Conservation (phyloP, 2,113 vertebrate genomes). For the Eonycteris spelaea region DNA sequence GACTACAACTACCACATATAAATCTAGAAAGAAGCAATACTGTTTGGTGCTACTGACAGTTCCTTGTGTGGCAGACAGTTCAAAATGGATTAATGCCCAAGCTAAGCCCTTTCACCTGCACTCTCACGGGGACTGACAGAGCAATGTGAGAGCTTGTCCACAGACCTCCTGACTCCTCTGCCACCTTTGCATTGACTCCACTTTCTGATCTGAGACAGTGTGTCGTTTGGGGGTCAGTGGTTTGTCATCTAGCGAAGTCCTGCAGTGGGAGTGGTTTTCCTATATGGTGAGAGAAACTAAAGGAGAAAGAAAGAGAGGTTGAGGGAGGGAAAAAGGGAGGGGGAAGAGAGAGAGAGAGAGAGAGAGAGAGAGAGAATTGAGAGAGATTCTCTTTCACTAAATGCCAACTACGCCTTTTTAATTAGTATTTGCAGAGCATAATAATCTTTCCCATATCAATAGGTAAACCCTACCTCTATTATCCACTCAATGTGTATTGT, state of each 20-base stretch:
- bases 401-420: background rate
- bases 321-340: background rate
- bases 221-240: constrained; percentile 46
- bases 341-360: background rate
- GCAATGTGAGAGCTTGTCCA: constrained; percentile 31
- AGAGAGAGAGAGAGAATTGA: no score
- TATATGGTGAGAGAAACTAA: background rate
- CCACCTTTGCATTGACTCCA: constrained; percentile 37
- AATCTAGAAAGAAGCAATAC: background rate
- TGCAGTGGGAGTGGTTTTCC: constrained; percentile 1
- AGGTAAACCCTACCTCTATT: background rate
- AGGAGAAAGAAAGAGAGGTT: background rate
- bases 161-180: constrained; percentile 54
- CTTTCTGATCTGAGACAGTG: constrained; percentile 67
- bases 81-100: constrained; percentile 30
- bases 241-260: constrained; percentile 43
- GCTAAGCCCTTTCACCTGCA: constrained; percentile 57
- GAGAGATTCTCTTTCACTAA: background rate
- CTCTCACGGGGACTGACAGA: constrained; percentile 29
- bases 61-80: background rate
- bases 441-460: background rate
- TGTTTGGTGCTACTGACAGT: constrained; percentile 23
- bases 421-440: background rate
- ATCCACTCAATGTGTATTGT: background rate
- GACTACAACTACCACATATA: background rate